Conservation (phyloP, 1,140 invertebrate genomes). For the Pachypeltis micranthus region DNA sequence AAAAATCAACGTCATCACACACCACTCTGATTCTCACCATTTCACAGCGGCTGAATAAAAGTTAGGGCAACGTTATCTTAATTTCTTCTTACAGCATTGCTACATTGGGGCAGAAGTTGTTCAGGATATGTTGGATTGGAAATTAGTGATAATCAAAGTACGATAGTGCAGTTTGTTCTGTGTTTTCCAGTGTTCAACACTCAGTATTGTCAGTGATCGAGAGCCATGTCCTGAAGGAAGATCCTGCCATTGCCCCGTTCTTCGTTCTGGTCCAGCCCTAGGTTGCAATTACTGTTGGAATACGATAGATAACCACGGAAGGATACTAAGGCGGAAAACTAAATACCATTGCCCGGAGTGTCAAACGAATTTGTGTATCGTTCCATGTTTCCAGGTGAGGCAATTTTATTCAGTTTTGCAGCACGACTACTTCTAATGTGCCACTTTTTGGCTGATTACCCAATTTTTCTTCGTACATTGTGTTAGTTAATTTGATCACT, state of each 20-base stretch:
- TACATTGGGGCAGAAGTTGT: background rate
- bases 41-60: too few species aligned
- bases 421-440: background rate
- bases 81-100: too few species aligned
- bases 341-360: constrained; percentile 81
- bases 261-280: constrained; percentile 63
- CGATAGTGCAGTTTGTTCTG: constrained; percentile 10
- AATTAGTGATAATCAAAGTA: constrained; percentile 12
- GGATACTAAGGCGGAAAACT: constrained; percentile 68
- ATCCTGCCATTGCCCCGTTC: constrained; percentile 58
- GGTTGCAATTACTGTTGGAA: constrained; percentile 83
- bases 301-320: constrained; percentile 62
- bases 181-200: constrained; percentile 12
- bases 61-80: background rate
- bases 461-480: background rate
- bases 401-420: background rate
- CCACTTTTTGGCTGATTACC: background rate
- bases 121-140: background rate
- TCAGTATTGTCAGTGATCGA: constrained; percentile 14
- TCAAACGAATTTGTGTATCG: constrained; percentile 73
- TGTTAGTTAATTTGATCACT: background rate
- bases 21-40: too few species aligned
- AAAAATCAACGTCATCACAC: too few species aligned
- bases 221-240: constrained; percentile 28
- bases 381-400: constrained; percentile 62